Evolutionary conservation across 2,888 invertebrate species (phyloP), one percentile per base, ranked within the genome.

Genomic region (Microdon myrmicae): DNA sequence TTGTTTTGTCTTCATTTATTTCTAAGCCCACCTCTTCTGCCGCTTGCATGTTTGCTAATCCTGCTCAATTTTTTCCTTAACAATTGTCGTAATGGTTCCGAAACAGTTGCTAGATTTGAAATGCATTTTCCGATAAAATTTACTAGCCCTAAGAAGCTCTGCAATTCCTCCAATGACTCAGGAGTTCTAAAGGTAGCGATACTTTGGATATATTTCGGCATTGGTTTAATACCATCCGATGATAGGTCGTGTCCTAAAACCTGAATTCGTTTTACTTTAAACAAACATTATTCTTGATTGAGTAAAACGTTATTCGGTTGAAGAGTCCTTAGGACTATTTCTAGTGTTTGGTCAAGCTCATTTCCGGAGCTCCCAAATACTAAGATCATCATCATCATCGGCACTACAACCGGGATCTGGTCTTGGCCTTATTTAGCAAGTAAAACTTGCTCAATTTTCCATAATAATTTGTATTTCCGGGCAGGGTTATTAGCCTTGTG

Each of bases 241-340:
- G 71, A 66, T 19, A 77, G 38, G 35, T 64, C 38, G 34, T 73
- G 71, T 16, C 73, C 73, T 9, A 74, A 67, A 58, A 75, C 75
- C 10, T 68, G 35, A 4, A 75, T 47, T 43, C 55, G 34, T 10
- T 17, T 6, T 38, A 45, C 44, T 37, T 10, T 28, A 38, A 51
- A 35, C 1, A 51, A 23, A 16, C 41, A 51, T 29, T 43, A 43
- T 3, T 29, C 29, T 19, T 20, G 16, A 35, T 34, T 43, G 17
- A 35, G 29, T 35, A 43, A 43, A 16, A 31, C 31, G 26, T 38
- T 22, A 26, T 44, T 38, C 45, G 43, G 37, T 7, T 44, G 20
- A 16, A 43, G 12, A 8, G 23, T 37, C 28, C 17, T 14, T 10
- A 51, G 28, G 5, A 51, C 26, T 10, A 12, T 41, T 16, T 35